Conservation (phyloP, 2,888 invertebrate genomes). For the Acronicta aceris region DNA sequence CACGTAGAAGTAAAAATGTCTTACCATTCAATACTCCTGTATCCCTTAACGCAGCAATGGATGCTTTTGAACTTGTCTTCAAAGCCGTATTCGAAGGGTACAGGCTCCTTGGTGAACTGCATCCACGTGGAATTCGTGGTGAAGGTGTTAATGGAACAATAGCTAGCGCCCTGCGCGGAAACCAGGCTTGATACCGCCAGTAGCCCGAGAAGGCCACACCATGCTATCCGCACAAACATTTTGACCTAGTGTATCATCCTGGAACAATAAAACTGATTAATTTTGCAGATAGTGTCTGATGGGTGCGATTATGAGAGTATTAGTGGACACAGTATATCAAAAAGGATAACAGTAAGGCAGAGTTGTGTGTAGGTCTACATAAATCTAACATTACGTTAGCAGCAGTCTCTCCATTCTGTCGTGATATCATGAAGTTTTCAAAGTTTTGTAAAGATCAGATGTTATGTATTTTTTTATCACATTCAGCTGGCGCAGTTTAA, state of each 20-base stretch:
- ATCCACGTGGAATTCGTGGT: conserved; percentile 89
- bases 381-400: too few relatives aligned
- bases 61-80: conserved; percentile 92
- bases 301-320: too few relatives aligned
- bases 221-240: conserved; percentile 66
- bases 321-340: too few relatives aligned
- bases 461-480: too few relatives aligned
- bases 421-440: too few relatives aligned
- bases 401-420: too few relatives aligned
- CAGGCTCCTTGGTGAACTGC: conserved; percentile 93
- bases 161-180: conserved; percentile 75
- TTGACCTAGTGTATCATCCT: conserved; percentile 68
- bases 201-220: conserved; percentile 63
- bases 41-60: conserved; percentile 93
- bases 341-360: too few relatives aligned
- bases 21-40: conserved; percentile 94
- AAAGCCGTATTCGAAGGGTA: conserved; percentile 91
- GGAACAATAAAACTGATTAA: conserved; percentile 37
- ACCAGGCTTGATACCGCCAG: conserved; percentile 64
- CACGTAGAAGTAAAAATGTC: conserved; percentile 63
- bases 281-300: background rate
- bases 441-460: too few relatives aligned
- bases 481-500: too few relatives aligned
- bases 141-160: conserved; percentile 90
- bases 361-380: too few relatives aligned